These are phyloP conservation scores for Peromyscus attwateri DNA, from an alignment of 2,797 vertebrate species.

Conservation along the genomic window DNA sequence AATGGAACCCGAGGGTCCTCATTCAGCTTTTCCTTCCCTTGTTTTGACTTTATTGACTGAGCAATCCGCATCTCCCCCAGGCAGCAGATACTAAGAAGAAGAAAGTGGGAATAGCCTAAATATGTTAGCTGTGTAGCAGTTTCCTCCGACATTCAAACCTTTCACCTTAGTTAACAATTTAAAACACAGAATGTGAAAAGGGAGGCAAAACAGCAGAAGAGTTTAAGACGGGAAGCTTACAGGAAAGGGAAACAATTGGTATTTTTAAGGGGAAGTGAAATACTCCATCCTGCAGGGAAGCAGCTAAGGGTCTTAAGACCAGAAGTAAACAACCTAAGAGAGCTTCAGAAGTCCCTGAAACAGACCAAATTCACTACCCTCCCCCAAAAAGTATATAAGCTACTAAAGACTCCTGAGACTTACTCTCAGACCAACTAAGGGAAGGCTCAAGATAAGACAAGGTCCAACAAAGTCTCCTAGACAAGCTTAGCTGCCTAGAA, in stretches of 20 bases:
- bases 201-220: not conserved
- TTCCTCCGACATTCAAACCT: not conserved
- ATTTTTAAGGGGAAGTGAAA: not conserved
- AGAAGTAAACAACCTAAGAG: not conserved
- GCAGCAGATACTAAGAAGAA: not conserved
- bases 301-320: not conserved
- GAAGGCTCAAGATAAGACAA: not conserved
- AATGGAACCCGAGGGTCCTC: not conserved
- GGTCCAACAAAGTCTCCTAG: not conserved
- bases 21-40: not conserved
- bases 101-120: too few species aligned
- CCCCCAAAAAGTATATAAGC: not conserved
- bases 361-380: not conserved
- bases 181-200: not conserved
- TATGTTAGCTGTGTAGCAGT: not conserved
- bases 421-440: not conserved
- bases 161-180: not conserved
- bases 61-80: not conserved
- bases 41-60: not conserved
- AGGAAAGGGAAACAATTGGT: not conserved
- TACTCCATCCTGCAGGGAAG: not conserved
- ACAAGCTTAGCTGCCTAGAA: not conserved
- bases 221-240: not conserved
- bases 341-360: conserved; percentile 2
- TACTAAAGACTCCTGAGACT: not conserved